Evolutionary conservation across 2,797 vertebrate genomes (phyloP).

Genomic region (Chaetophractus vellerosus): DNA sequence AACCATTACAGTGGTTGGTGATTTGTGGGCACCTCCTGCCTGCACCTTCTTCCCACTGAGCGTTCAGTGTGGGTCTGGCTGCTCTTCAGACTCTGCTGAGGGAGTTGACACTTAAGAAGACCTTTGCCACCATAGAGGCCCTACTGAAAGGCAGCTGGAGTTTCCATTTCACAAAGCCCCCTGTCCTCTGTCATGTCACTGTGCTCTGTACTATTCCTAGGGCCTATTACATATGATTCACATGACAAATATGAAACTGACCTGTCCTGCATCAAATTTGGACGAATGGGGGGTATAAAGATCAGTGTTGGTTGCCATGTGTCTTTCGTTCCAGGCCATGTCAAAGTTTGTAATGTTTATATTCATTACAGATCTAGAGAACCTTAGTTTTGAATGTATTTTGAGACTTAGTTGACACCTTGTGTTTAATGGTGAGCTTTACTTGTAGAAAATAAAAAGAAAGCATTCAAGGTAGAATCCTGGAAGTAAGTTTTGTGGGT

Average conservation of each 20-base stretch:
- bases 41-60: not conserved
- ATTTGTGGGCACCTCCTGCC: not conserved
- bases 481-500: slow-evolving; percentile 31
- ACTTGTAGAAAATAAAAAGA: slow-evolving; percentile 41
- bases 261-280: not conserved
- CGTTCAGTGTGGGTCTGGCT: not conserved
- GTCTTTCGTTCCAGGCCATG: not conserved
- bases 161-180: not conserved
- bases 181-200: not conserved
- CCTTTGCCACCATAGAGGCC: not conserved
- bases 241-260: not conserved
- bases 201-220: not conserved
- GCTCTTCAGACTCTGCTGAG: not conserved
- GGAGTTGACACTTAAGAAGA: not conserved
- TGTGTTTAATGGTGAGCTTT: not conserved
- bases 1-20: not conserved
- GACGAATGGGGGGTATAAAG: not conserved
- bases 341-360: slow-evolving; percentile 16
- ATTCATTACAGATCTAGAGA: slow-evolving; percentile 39
- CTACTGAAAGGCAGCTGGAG: not conserved
- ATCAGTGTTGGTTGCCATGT: not conserved
- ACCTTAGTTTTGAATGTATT: slow-evolving; percentile 34
- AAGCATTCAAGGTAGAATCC: slow-evolving; percentile 38
- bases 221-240: not conserved
- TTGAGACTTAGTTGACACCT: slow-evolving; percentile 1